Conservation (phyloP, 1,140 invertebrate genomes). For the Druon quercuslanigerum region DNA sequence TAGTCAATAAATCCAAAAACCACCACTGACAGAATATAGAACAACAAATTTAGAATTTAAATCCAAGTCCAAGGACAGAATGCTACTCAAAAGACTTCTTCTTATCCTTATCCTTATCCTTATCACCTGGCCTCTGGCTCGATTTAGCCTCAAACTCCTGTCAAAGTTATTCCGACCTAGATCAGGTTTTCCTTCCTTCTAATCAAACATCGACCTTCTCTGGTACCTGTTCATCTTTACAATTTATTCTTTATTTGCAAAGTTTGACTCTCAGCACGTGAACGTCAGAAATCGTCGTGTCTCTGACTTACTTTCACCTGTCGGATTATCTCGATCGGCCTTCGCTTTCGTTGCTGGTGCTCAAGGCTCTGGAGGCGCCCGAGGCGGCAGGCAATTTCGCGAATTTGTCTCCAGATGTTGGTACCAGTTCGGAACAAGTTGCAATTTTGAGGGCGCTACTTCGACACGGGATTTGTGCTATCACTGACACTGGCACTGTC, state of each 20-base stretch:
- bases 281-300: not conserved
- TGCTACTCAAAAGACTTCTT: no score
- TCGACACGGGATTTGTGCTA: not conserved
- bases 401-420: not conserved
- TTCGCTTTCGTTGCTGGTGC: slow-evolving; percentile 6
- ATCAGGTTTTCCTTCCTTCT: no score
- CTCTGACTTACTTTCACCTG: slow-evolving; percentile 6
- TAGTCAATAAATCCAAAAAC: slow-evolving; percentile 16
- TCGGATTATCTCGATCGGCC: not conserved
- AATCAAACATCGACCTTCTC: no score
- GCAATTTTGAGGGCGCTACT: not conserved
- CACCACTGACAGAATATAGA: not conserved
- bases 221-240: no score
- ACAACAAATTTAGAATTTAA: not conserved
- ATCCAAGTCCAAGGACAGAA: not conserved
- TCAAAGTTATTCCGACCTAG: no score
- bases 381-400: not conserved
- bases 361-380: not conserved
- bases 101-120: no score
- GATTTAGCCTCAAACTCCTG: no score
- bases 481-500: slow-evolving; percentile 21
- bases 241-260: not conserved
- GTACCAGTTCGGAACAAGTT: not conserved
- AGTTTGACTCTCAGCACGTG: not conserved
- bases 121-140: no score